Percentiles rank a stretch among this genome's conserved stretches.
phyloP scores from a whole-genome alignment of 2,888 invertebrate species.

The Pecten maximus region DNA sequence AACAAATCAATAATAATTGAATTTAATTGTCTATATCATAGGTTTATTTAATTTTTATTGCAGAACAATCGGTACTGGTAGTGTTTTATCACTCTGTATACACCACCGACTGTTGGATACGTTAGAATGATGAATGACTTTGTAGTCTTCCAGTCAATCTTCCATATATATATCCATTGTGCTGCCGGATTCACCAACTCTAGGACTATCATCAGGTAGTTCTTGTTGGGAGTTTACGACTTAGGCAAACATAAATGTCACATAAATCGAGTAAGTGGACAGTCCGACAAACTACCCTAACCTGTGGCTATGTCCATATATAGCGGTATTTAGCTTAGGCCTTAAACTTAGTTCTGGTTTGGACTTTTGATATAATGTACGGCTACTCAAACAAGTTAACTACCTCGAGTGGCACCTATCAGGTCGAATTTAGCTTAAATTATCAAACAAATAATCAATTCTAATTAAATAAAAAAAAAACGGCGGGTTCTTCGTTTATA shows the following conservation, averaged over 20 bases:
- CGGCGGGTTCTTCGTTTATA: no score
- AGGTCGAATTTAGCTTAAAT: no score
- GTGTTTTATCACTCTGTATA: neutral
- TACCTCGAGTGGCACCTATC: no score
- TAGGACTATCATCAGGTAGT: neutral
- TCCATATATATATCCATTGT: neutral
- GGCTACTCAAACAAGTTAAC: no score
- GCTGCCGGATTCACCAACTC: neutral
- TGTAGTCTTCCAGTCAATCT: slow-evolving; percentile 11
- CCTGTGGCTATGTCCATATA: neutral
- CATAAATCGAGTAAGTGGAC: neutral
- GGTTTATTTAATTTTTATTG: slow-evolving; percentile 31
- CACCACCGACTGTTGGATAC: neutral
- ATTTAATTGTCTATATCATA: slow-evolving; percentile 30
- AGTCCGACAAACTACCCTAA: neutral
- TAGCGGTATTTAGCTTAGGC: no score
- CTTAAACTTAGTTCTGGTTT: no score
- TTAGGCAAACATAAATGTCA: neutral
- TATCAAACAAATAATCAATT: no score
- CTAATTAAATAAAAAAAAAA: no score
- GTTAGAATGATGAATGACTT: neutral
- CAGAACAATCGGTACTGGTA: neutral
- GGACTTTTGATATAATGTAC: no score
- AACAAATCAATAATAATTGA: slow-evolving; percentile 14
- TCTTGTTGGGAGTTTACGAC: neutral